Conservation (phyloP, 1,140 invertebrate genomes). For the Lysiphlebus fabarum region DNA sequence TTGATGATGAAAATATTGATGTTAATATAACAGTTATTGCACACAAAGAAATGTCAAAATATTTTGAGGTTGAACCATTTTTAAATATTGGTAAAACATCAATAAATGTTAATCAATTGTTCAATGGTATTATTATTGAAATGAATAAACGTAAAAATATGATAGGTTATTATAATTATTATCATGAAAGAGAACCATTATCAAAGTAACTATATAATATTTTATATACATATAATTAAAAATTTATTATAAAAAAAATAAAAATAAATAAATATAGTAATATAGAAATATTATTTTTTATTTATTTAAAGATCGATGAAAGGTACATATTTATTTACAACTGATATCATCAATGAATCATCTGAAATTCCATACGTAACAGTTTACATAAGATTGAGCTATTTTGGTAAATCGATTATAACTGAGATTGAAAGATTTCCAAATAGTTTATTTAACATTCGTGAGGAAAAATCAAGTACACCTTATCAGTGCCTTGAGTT, state of each 20-base stretch:
- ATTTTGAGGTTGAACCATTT: slow-evolving; percentile 32
- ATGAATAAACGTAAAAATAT: slow-evolving; percentile 36
- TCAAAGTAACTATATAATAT: slow-evolving; percentile 32
- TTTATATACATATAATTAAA: not conserved
- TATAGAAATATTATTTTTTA: not conserved
- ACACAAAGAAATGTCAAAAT: slow-evolving; percentile 32
- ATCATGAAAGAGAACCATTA: slow-evolving; percentile 36
- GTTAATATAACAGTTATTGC: slow-evolving; percentile 33
- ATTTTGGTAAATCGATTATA: slow-evolving; percentile 39
- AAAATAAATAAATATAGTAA: not conserved
- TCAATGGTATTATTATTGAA: slow-evolving; percentile 41
- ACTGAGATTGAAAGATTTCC: slow-evolving; percentile 39
- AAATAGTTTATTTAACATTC: slow-evolving; percentile 32
- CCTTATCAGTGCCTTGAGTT: slow-evolving; percentile 37
- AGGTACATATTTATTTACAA: slow-evolving; percentile 29
- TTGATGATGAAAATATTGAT: slow-evolving; percentile 21
- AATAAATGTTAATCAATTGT: slow-evolving; percentile 33
- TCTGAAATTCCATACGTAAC: slow-evolving; percentile 27
- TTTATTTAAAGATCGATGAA: slow-evolving; percentile 33
- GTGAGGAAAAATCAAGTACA: slow-evolving; percentile 33
- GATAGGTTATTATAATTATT: slow-evolving; percentile 29
- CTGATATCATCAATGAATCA: slow-evolving; percentile 26
- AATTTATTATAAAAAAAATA: not conserved
- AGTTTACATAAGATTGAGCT: slow-evolving; percentile 38
- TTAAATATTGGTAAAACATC: slow-evolving; percentile 29